Evolutionary conservation across 2,797 vertebrate genomes (phyloP).

Genomic region (Leptoclinus maculatus): DNA sequence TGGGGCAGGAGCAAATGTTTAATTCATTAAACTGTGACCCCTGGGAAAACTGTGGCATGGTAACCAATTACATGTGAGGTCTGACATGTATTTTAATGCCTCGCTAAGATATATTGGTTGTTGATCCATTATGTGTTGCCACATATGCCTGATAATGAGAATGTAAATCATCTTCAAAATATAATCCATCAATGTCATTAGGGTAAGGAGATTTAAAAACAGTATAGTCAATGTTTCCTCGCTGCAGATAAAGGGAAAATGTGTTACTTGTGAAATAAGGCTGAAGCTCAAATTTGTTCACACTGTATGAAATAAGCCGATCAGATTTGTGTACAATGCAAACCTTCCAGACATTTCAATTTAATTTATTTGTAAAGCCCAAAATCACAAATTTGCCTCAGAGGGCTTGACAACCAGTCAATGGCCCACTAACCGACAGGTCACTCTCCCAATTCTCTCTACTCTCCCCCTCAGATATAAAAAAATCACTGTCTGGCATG

Average conservation of each 20-base stretch:
- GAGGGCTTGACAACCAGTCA: too few relatives aligned
- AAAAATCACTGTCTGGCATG: too few relatives aligned
- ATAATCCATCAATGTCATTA: neutral
- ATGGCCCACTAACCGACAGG: too few relatives aligned
- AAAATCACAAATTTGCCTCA: too few relatives aligned
- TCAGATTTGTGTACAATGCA: neutral
- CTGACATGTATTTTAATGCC: conserved; percentile 13
- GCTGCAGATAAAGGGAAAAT: neutral
- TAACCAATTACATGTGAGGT: conserved; percentile 21
- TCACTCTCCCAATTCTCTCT: too few relatives aligned
- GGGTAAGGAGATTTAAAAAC: neutral
- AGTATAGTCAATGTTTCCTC: neutral
- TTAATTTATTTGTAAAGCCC: too few relatives aligned
- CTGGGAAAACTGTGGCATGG: conserved; percentile 6
- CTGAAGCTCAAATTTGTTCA: too few relatives aligned
- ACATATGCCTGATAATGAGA: neutral
- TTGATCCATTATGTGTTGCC: neutral
- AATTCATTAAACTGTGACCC: conserved; percentile 28
- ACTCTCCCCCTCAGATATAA: too few relatives aligned
- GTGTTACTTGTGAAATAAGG: neutral
- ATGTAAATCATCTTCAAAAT: conserved; percentile 3
- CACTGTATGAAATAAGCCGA: neutral
- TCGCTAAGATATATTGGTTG: neutral
- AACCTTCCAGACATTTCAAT: neutral
- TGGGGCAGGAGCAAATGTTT: conserved; percentile 17